phyloP scores from a whole-genome alignment of 2,888 invertebrate species.

The Tachina lurida region DNA sequence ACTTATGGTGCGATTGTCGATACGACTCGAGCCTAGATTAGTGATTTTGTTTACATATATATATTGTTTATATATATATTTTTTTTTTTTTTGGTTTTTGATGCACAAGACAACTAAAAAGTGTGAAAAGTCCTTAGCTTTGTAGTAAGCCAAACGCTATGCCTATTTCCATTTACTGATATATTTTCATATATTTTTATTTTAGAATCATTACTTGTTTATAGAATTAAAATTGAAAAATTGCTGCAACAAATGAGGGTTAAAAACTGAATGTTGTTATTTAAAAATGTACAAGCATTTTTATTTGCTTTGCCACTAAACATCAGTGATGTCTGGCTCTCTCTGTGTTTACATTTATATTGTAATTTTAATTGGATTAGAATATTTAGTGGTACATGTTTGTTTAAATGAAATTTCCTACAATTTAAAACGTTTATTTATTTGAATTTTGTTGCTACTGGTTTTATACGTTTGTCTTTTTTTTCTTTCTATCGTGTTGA shows the following conservation, averaged over 20 bases:
- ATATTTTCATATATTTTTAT: too few species aligned
- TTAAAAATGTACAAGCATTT: background rate
- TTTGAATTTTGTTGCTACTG: slow-evolving; percentile 27
- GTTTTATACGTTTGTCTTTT: background rate
- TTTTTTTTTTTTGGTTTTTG: too few species aligned
- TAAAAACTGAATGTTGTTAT: background rate
- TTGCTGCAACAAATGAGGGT: background rate
- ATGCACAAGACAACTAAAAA: too few species aligned
- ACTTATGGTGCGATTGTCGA: too few species aligned
- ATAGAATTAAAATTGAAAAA: too few species aligned
- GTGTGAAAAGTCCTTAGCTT: too few species aligned
- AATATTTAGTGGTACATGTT: slow-evolving; percentile 60
- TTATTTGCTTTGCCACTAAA: slow-evolving; percentile 15
- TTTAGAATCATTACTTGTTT: too few species aligned
- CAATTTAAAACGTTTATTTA: slow-evolving; percentile 51
- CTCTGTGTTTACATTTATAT: slow-evolving; percentile 36
- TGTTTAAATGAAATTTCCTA: slow-evolving; percentile 53
- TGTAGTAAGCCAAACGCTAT: too few species aligned
- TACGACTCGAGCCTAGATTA: too few species aligned
- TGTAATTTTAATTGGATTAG: slow-evolving; percentile 71
- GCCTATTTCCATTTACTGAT: too few species aligned
- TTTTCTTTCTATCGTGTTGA: slow-evolving; percentile 15
- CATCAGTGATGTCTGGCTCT: slow-evolving; percentile 26
- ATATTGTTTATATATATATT: too few species aligned
- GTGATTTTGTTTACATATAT: too few species aligned